Conservation (phyloP, 2,113 vertebrate species). For the Dipodomys ordii region DNA sequence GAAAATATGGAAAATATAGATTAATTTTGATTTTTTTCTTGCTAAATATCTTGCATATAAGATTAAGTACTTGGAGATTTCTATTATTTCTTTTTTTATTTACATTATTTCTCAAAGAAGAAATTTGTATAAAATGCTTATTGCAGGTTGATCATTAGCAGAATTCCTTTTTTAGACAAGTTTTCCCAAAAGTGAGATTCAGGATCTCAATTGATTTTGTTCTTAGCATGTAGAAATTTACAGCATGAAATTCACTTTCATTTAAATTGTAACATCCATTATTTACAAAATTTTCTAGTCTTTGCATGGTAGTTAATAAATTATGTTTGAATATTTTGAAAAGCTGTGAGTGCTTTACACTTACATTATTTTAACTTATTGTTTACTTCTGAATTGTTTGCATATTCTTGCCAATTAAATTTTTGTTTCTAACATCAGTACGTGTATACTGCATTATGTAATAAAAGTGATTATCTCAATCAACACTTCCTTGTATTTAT, state of each 20-base stretch:
- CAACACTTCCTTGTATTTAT: not conserved
- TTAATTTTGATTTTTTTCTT: not conserved
- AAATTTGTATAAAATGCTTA: not conserved
- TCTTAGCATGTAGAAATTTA: not conserved
- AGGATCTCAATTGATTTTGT: not conserved
- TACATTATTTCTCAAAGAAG: not conserved
- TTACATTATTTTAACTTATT: not conserved
- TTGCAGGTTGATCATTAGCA: not conserved
- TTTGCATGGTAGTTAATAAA: not conserved
- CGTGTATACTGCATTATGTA: not conserved
- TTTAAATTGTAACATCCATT: not conserved
- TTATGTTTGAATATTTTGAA: not conserved
- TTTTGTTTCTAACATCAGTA: not conserved
- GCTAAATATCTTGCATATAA: not conserved
- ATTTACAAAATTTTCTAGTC: not conserved
- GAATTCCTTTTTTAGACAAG: not conserved
- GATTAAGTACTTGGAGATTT: not conserved
- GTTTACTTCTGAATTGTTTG: not conserved
- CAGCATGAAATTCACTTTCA: not conserved
- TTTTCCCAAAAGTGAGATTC: not conserved
- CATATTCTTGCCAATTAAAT: not conserved
- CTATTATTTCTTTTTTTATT: not conserved
- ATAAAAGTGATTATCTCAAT: not conserved
- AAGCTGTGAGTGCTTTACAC: not conserved
- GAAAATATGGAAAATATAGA: not conserved